Conservation (phyloP, 1,140 invertebrate genomes). For the Hycleus cichorii region DNA sequence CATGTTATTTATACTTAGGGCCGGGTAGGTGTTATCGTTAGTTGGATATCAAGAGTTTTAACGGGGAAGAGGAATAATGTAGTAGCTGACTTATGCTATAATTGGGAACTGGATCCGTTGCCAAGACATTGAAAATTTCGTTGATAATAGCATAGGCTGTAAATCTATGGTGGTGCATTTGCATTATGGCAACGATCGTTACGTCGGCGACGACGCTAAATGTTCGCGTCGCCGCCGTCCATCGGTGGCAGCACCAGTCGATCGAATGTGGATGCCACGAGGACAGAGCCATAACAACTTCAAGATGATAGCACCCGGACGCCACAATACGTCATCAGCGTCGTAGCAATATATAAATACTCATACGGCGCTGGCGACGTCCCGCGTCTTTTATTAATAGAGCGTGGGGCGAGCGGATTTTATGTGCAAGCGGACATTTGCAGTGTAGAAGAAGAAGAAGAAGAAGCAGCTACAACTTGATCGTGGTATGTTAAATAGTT, state of each 20-base stretch:
- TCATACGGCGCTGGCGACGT: conserved; percentile 14
- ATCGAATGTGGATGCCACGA: conserved; percentile 6
- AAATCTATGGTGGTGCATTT: conserved; percentile 16
- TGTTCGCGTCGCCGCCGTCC: conserved; percentile 16
- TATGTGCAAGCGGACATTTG: conserved; percentile 6
- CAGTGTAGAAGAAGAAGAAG: conserved; percentile 1
- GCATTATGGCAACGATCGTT: conserved; percentile 14
- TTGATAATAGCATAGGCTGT: not conserved
- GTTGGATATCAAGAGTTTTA: not conserved
- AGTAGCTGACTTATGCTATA: not conserved
- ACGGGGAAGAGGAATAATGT: too few species aligned
- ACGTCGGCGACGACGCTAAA: conserved; percentile 7
- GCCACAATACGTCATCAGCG: conserved; percentile 14
- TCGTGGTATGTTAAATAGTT: conserved; percentile 15
- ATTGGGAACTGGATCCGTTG: not conserved
- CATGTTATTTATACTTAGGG: conserved; percentile 9
- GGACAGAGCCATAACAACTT: not conserved
- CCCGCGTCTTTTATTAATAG: conserved; percentile 19
- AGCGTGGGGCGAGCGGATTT: conserved; percentile 6
- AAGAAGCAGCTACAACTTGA: not conserved
- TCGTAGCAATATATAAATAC: conserved; percentile 25
- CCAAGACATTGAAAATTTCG: not conserved
- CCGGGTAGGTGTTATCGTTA: not conserved
- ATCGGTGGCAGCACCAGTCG: conserved; percentile 13
- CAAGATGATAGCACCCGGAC: conserved; percentile 11